Evolutionary conservation across 2,888 invertebrate species (phyloP).

Genomic region (Portevinia maculata): DNA sequence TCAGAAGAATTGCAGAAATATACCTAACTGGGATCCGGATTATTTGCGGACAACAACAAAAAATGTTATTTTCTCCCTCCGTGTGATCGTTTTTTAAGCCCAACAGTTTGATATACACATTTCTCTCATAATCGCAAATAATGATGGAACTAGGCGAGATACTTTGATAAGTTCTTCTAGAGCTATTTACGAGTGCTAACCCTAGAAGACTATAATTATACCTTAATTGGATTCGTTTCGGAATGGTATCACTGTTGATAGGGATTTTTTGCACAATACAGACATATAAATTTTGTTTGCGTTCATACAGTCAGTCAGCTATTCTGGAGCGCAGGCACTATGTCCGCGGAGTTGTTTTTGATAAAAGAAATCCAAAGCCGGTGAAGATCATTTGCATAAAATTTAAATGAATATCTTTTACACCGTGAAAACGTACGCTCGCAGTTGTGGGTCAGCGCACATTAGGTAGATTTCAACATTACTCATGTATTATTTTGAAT

Average conservation of each 20-base stretch:
- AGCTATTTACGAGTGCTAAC: conserved; percentile 3
- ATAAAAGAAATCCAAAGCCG: conserved; percentile 33
- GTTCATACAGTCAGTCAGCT: not conserved
- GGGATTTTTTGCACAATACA: not conserved
- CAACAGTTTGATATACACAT: conserved; percentile 31
- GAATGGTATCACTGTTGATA: conserved; percentile 15
- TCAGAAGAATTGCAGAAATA: not conserved
- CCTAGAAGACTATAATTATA: not conserved
- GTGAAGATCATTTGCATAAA: conserved; percentile 67
- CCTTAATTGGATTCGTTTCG: conserved; percentile 46
- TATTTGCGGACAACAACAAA: conserved; percentile 19
- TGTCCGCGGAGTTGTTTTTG: conserved; percentile 42
- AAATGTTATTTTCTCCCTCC: not conserved
- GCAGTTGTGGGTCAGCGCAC: conserved; percentile 69
- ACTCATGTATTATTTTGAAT: not conserved
- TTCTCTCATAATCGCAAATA: conserved; percentile 40
- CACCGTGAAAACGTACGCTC: conserved; percentile 52
- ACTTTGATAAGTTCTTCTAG: not conserved
- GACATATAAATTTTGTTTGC: not conserved
- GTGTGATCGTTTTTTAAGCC: conserved; percentile 1
- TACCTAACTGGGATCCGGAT: conserved; percentile 13
- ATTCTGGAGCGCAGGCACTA: conserved; percentile 35
- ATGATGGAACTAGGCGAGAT: conserved; percentile 27
- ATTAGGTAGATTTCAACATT: conserved; percentile 35
- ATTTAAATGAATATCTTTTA: conserved; percentile 69